Evolutionary conservation across 2,797 vertebrate species (phyloP).

Genomic region (Gadopsis bispinosus): DNA sequence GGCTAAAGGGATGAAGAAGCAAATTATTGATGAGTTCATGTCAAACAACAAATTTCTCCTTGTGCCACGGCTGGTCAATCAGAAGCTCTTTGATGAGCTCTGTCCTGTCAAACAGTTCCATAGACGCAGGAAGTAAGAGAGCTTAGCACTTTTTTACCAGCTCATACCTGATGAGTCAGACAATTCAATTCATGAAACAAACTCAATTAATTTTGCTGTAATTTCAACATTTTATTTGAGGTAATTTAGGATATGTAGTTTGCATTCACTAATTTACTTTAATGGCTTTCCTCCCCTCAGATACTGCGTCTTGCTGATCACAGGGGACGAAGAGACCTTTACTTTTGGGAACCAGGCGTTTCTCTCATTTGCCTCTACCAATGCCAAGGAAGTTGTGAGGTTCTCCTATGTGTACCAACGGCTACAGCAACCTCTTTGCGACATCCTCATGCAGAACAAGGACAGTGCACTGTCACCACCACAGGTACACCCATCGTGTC

Average conservation of each 20-base stretch:
- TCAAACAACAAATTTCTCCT: conserved; percentile 95
- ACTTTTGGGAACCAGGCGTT: conserved; percentile 87
- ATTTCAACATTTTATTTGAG: background rate
- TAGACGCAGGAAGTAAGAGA: conserved; percentile 92
- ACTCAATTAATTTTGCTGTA: background rate
- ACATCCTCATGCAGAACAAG: conserved; percentile 83
- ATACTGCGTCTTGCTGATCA: conserved; percentile 93
- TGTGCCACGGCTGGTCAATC: conserved; percentile 92
- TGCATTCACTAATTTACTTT: background rate
- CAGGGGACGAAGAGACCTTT: conserved; percentile 85
- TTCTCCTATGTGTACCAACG: conserved; percentile 91
- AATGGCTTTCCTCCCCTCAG: conserved; percentile 70
- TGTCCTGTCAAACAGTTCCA: conserved; percentile 96
- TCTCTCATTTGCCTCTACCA: conserved; percentile 91
- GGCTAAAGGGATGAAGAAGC: conserved; percentile 95
- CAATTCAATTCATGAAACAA: background rate
- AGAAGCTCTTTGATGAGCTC: conserved; percentile 95
- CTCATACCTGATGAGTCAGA: background rate
- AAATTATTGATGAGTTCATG: conserved; percentile 95
- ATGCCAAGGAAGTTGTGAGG: conserved; percentile 90
- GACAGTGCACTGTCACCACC: conserved; percentile 75
- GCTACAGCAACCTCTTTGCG: conserved; percentile 90
- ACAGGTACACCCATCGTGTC: conserved; percentile 65
- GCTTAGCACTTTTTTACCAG: background rate
- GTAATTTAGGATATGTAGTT: background rate